Conservation (phyloP, 2,888 invertebrate species). For the Andrena praecox region DNA sequence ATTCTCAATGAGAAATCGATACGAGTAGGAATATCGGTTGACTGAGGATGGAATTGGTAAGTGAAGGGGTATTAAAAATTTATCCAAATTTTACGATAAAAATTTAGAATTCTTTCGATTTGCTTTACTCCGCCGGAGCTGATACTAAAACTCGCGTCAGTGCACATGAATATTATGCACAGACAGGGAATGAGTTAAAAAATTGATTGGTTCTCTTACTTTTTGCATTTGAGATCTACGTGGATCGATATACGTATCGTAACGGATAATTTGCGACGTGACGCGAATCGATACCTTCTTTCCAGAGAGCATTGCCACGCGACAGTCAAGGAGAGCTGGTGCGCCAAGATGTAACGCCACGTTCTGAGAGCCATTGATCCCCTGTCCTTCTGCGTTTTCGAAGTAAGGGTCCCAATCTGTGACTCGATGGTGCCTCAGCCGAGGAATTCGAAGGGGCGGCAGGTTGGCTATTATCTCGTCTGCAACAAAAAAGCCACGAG, state of each 20-base stretch:
- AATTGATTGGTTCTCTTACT: too few species aligned
- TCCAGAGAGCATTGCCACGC: constrained; percentile 90
- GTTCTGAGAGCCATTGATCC: constrained; percentile 86
- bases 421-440: constrained; percentile 89
- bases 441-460: constrained; percentile 81
- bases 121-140: too few species aligned
- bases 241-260: neutral
- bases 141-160: too few species aligned
- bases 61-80: too few species aligned
- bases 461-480: constrained; percentile 72
- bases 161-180: too few species aligned
- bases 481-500: constrained; percentile 50
- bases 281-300: constrained; percentile 86
- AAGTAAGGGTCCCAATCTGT: constrained; percentile 91
- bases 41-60: too few species aligned
- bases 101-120: too few species aligned
- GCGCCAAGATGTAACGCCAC: constrained; percentile 88
- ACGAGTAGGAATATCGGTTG: too few species aligned
- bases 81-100: too few species aligned
- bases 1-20: too few species aligned
- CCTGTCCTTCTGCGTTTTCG: constrained; percentile 86
- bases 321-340: constrained; percentile 88
- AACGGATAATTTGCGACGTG: constrained; percentile 24
- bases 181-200: too few species aligned
- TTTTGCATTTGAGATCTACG: neutral